A percentile compares a stretch with the other conserved stretches of the same genome.
Evolutionary conservation across 2,888 invertebrate genomes (phyloP).

Genomic region (Scaptomyza caliginosa): DNA sequence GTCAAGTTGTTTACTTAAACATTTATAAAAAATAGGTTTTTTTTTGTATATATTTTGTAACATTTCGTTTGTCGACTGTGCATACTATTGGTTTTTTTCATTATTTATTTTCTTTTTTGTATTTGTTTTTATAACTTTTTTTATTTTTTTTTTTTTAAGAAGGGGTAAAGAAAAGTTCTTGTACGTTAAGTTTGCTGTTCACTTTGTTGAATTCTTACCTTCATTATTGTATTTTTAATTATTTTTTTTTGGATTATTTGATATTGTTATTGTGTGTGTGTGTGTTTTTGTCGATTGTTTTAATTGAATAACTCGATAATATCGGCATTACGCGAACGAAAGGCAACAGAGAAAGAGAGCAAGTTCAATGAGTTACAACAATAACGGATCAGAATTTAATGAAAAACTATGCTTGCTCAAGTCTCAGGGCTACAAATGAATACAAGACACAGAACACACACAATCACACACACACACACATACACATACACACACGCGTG

Average conservation of each 20-base stretch:
- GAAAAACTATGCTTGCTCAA: conserved; percentile 34
- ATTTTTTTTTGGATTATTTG: conserved; percentile 41
- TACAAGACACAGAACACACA: conserved; percentile 43
- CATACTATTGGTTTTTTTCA: conserved; percentile 5
- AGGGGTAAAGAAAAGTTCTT: conserved; percentile 40
- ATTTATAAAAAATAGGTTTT: background rate
- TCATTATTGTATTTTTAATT: conserved; percentile 61
- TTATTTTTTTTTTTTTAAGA: conserved; percentile 10
- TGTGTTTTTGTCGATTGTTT: conserved; percentile 35
- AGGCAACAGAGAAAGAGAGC: conserved; percentile 26
- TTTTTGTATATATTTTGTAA: background rate
- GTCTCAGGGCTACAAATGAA: conserved; percentile 51
- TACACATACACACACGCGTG: conserved; percentile 7
- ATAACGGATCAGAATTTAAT: conserved; percentile 35
- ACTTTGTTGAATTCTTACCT: conserved; percentile 74
- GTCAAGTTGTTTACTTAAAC: background rate
- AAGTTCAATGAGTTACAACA: conserved; percentile 36
- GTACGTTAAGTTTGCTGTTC: conserved; percentile 58
- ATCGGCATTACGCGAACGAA: conserved; percentile 60
- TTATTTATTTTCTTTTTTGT: too few relatives aligned
- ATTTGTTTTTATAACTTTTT: conserved; percentile 17
- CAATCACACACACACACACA: conserved; percentile 43
- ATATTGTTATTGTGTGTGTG: conserved; percentile 48
- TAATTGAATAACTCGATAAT: conserved; percentile 19
- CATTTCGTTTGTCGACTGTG: conserved; percentile 9